Evolutionary conservation across 2,888 invertebrate species (phyloP), one percentile per base, ranked within the genome.

Genomic region (Ennomos fuscantarius): DNA sequence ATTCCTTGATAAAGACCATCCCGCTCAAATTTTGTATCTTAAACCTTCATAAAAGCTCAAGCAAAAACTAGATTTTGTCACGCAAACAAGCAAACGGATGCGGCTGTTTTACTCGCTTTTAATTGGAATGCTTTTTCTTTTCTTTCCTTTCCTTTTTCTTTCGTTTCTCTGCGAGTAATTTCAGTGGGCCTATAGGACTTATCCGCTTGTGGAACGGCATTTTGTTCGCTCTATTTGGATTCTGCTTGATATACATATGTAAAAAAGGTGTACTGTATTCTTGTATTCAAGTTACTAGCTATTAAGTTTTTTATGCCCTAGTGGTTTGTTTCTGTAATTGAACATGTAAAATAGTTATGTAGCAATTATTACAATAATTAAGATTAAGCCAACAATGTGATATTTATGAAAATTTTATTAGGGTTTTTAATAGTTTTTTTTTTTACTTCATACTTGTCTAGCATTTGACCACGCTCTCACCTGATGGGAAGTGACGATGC

Each of bases 11-110:
- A 3, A 24, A 6, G 24, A 24, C 24, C 6, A 24, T 24, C 6
- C 24, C 24, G 24, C 24, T 24, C 3, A 5, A 0, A 9, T 62
- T 67, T 64, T 51, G 0, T 72, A 39, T 61, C 79, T 82, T 81
- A 66, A 0, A 65, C 83, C 81, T 67, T 36, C 51, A 63, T 55
- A 60, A 68, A 70, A 70, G 62, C 67, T 69, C 55, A 65, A 46
- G 71, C 63, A 81, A 81, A 81, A 81, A 82, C 87, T 81, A 85
- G 88, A 86, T 86, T 87, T 87, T 83, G 86, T 87, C 87, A 84
- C 79, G 81, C 82, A 78, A 74, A 73, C 72, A 74, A 70, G 78
- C 76, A 76, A 85, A 71, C 84, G 88, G 87, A 89, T 87, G 84
- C 76, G 72, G 77, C 79, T 78, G 76, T 73, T 76, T 78, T 79